Evolutionary conservation across 1,140 invertebrate species (phyloP), one percentile per base, ranked within the genome.

Genomic region (Nasonia giraulti): DNA sequence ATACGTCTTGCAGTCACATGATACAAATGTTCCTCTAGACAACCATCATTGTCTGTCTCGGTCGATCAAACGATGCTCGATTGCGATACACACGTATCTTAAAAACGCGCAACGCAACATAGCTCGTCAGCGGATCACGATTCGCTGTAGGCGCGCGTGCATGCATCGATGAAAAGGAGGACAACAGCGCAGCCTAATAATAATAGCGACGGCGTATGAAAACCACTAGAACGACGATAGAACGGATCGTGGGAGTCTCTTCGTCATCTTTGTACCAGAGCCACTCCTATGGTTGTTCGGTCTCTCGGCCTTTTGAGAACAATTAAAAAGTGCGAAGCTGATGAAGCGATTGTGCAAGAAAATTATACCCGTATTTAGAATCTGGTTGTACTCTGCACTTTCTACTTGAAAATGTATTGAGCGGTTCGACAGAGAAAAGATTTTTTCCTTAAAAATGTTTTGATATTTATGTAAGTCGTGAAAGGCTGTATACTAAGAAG

Each of bases 121-220:
- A n/a, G 55, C 55, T 20, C 55, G 55, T 62, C 55, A 62, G 31
- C 14, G 17, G 23, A 71, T 71, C 73, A 68, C n/a, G 33, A 82
- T 82, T 47, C n/a, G 37, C 55, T 77, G 33, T 69, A 77, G 82
- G 55, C 23, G n/a, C n/a, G 2, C 20, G 31, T 37, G 14, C 7
- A 62, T 62, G 55, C 27, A 50, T 31, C 40, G 71, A 75, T 62
- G 71, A 50, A 33, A 17, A 62, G 55, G 23, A 69, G 55, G 82
- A 66, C 77, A 27, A 31, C 31, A 44, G 40, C 31, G 1, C 1
- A 23, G 11, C 8, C 17, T 47, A 83, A 77, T 68, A 83, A 77
- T 68, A 83, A 77, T 68, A 83, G 68, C 44, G 77, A 69, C 10
- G 23, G 37, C 27, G 3, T 77, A 33, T 40, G 74, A 68, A 83